Evolutionary conservation across 2,888 invertebrate species (phyloP).

Genomic region (Diploptera punctata): DNA sequence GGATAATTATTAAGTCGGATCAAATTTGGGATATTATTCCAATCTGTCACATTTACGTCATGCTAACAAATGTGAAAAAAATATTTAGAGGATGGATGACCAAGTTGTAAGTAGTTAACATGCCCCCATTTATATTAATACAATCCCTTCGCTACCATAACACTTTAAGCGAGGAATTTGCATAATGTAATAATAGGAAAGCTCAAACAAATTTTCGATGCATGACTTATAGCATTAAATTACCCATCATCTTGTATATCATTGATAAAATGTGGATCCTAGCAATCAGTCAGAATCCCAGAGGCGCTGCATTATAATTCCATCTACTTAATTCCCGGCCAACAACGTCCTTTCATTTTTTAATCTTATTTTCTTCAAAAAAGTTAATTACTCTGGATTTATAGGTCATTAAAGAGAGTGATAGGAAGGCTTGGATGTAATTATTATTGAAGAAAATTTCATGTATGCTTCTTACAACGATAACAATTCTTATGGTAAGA

Average conservation of each 20-base stretch:
- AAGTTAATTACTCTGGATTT: slow-evolving; percentile 41
- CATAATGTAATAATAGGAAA: slow-evolving; percentile 41
- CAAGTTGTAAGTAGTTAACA: not conserved
- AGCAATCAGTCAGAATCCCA: slow-evolving; percentile 7
- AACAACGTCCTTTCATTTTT: not conserved
- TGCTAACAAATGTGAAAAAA: not conserved
- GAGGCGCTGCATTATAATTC: slow-evolving; percentile 22
- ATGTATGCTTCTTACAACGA: not conserved
- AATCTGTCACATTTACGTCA: not conserved
- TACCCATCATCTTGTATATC: slow-evolving; percentile 37
- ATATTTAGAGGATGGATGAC: not conserved
- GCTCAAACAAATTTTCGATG: slow-evolving; percentile 33
- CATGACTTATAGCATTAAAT: slow-evolving; percentile 40
- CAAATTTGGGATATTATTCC: not conserved
- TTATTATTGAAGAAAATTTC: slow-evolving; percentile 34
- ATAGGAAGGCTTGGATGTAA: slow-evolving; percentile 31
- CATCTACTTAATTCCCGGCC: slow-evolving; percentile 24
- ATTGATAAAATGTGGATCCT: slow-evolving; percentile 29
- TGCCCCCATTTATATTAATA: slow-evolving; percentile 24
- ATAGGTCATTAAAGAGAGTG: slow-evolving; percentile 38
- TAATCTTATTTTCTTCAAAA: slow-evolving; percentile 10
- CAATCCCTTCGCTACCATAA: slow-evolving; percentile 24
- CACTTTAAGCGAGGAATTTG: slow-evolving; percentile 36
- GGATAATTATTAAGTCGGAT: not conserved
- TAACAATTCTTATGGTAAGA: no score